Conservation (phyloP, 2,113 vertebrate genomes). For the Emydocephalus ijimae region DNA sequence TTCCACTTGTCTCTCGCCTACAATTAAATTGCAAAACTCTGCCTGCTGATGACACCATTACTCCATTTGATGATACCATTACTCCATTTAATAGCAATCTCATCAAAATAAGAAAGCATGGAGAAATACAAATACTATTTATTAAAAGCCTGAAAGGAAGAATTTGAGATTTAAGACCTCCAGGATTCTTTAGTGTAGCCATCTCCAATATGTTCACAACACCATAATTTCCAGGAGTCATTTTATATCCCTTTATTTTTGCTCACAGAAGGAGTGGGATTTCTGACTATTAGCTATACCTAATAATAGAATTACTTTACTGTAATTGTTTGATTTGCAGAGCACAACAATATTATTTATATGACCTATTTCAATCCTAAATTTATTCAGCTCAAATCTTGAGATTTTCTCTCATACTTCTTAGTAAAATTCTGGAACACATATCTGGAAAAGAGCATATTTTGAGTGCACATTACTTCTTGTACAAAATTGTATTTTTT, state of each 20-base stretch:
- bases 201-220: not conserved
- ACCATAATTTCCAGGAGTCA: not conserved
- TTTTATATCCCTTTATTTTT: not conserved
- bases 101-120: not conserved
- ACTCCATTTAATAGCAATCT: not conserved
- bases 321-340: not conserved
- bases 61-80: not conserved
- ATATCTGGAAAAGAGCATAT: slow-evolving; percentile 34
- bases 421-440: slow-evolving; percentile 14
- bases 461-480: not conserved
- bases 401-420: not conserved
- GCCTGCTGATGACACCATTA: not conserved
- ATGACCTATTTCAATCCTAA: not conserved
- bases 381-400: not conserved
- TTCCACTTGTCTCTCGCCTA: not conserved
- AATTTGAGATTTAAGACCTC: not conserved
- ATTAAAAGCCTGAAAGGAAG: not conserved
- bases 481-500: not conserved
- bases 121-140: not conserved
- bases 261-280: not conserved
- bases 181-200: not conserved
- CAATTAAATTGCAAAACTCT: not conserved
- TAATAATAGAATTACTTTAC: not conserved
- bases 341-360: not conserved
- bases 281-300: not conserved